Evolutionary conservation across 1,140 invertebrate species (phyloP).

Genomic region (Geopemphigus sp.): DNA sequence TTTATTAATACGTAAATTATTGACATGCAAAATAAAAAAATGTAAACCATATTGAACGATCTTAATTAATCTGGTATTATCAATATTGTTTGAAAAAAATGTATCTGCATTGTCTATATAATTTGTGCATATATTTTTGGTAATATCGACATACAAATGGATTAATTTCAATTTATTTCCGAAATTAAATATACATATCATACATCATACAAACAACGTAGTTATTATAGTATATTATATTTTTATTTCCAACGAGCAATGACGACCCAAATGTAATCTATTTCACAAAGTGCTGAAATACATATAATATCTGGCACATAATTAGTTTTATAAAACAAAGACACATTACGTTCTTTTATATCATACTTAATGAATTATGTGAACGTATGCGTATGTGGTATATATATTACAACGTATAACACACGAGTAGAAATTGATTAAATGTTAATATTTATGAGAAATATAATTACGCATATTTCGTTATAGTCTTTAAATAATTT

Average conservation of each 20-base stretch:
- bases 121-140: not conserved
- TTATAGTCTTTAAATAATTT: not conserved
- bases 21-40: not conserved
- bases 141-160: not conserved
- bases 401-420: not conserved
- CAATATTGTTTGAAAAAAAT: constrained; percentile 10
- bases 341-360: not conserved
- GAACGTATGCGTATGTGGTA: not conserved
- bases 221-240: not conserved
- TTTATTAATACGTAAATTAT: not conserved
- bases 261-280: not conserved
- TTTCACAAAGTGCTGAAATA: not conserved
- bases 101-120: not conserved
- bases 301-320: not conserved
- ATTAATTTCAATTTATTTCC: not conserved
- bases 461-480: not conserved
- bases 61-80: not conserved
- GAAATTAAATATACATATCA: not conserved
- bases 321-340: constrained; percentile 18
- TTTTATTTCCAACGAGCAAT: not conserved
- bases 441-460: not conserved
- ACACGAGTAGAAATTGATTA: not conserved
- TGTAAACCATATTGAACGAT: not conserved
- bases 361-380: constrained; percentile 11
- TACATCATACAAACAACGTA: not conserved